Conservation (phyloP, 2,113 vertebrate genomes). For the Bubo blakistoni region DNA sequence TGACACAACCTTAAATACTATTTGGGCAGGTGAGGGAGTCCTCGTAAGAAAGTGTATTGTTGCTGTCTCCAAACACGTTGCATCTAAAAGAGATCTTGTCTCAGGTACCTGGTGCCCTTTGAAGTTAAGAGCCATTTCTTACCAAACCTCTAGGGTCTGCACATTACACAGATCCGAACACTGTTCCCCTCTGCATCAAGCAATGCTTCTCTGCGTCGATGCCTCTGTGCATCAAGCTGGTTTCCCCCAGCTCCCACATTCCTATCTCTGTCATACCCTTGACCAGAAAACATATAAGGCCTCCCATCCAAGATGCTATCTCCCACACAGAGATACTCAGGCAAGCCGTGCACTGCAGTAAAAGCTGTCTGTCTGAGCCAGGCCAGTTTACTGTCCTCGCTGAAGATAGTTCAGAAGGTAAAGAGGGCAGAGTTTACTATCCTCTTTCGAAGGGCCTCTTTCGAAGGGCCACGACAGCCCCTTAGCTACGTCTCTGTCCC, state of each 20-base stretch:
- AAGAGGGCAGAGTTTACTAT: background rate
- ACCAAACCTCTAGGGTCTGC: background rate
- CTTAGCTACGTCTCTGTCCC: background rate
- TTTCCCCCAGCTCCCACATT: background rate
- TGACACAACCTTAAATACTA: background rate
- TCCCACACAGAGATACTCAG: background rate
- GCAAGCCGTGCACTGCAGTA: background rate
- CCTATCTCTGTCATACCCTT: background rate
- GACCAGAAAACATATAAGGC: background rate
- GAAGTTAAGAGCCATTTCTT: background rate
- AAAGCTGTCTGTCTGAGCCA: background rate
- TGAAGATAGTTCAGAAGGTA: background rate
- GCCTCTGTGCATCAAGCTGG: background rate
- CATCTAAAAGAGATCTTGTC: background rate
- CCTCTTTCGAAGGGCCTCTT: background rate
- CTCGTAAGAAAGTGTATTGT: accelerated
- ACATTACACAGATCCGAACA: background rate
- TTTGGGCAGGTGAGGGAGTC: background rate
- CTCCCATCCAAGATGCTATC: background rate
- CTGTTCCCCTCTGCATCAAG: background rate
- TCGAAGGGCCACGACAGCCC: background rate
- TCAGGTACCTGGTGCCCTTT: background rate
- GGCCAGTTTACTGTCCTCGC: background rate
- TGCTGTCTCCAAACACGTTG: background rate
- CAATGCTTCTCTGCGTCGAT: no score